A percentile compares a stretch with the other conserved stretches of the same genome.
phyloP scores from a whole-genome alignment of 2,113 vertebrate genomes.

The Hylia prasina region DNA sequence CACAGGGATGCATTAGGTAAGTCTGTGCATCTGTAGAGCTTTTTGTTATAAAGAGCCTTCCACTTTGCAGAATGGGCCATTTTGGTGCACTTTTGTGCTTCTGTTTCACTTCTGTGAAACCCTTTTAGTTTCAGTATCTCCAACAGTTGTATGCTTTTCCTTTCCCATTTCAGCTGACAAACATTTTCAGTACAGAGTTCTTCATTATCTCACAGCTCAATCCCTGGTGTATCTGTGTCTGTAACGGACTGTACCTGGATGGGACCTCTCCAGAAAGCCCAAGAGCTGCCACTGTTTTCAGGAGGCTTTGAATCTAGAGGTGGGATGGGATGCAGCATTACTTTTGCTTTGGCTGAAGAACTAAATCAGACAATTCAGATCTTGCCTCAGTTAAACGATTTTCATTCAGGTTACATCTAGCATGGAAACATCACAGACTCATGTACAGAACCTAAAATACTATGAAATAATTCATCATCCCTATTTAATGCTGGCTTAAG shows the following conservation, averaged over 20 bases:
- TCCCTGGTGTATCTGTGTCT: accelerated
- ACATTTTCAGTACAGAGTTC: not conserved
- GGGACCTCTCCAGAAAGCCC: not conserved
- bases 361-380: not conserved
- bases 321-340: not conserved
- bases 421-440: not conserved
- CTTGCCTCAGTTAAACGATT: not conserved
- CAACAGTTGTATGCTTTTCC: not conserved
- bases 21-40: not conserved
- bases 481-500: not conserved
- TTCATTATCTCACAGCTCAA: not conserved
- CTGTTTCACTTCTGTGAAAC: not conserved
- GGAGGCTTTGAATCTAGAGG: not conserved
- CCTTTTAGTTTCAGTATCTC: not conserved
- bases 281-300: not conserved
- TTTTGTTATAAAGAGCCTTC: not conserved
- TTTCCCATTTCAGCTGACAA: not conserved
- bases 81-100: not conserved
- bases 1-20: not conserved
- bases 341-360: not conserved
- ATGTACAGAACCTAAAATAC: not conserved
- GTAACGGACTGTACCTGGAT: too few species aligned
- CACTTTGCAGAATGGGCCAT: not conserved
- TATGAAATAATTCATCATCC: not conserved
- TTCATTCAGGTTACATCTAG: not conserved